These are phyloP conservation scores for Climacteris rufus DNA, from an alignment of 2,113 vertebrate genomes.

Conservation along the genomic window DNA sequence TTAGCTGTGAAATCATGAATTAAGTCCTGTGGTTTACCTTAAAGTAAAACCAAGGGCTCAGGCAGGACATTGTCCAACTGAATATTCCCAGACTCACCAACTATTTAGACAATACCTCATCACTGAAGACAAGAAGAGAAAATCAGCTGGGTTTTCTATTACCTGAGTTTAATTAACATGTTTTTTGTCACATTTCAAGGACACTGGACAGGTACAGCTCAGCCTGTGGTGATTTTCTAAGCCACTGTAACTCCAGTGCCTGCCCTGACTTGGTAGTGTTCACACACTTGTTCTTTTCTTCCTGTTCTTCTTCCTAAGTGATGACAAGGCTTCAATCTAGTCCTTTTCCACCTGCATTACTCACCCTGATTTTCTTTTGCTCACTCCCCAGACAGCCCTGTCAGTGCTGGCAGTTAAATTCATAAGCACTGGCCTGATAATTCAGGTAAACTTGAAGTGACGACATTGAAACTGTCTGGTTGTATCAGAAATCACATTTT, in stretches of 20 bases:
- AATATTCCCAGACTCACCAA: neutral
- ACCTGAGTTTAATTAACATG: neutral
- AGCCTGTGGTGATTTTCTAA: neutral
- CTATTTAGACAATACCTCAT: rapidly evolving
- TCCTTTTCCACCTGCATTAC: neutral
- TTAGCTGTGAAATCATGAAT: neutral
- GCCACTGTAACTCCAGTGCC: neutral
- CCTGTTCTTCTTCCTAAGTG: neutral
- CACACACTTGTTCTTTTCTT: neutral
- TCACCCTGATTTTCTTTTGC: neutral
- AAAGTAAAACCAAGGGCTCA: neutral
- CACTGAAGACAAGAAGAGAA: neutral
- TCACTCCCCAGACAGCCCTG: neutral
- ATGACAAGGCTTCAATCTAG: neutral
- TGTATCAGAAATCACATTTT: neutral
- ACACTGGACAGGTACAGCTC: neutral
- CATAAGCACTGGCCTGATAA: neutral
- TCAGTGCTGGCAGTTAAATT: neutral
- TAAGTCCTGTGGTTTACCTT: neutral
- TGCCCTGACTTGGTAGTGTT: neutral
- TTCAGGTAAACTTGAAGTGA: neutral
- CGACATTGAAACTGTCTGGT: neutral
- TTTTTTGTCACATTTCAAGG: neutral
- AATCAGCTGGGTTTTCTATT: neutral
- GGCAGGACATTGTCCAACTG: neutral